These are phyloP conservation scores for Laupala kohalensis DNA, from an alignment of 1,140 invertebrate genomes.

Conservation along the genomic window DNA sequence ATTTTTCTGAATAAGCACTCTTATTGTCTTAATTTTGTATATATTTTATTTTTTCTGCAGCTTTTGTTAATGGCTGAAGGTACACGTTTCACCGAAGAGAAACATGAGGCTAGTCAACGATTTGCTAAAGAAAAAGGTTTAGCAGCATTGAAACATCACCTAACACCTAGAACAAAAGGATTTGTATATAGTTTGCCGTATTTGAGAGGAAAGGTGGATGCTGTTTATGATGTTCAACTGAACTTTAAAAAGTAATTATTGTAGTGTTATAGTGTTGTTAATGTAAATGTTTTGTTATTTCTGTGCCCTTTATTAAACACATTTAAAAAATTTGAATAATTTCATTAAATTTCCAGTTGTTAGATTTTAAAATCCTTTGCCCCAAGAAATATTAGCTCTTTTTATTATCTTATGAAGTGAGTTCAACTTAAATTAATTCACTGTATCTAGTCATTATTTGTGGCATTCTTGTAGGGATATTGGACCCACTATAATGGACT, in stretches of 20 bases:
- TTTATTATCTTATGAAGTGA: too few species aligned
- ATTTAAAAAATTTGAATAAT: too few species aligned
- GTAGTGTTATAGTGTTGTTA: too few species aligned
- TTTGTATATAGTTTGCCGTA: conserved; percentile 65
- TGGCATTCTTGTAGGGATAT: not conserved
- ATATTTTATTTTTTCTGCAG: conserved; percentile 35
- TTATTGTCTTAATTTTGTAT: not conserved
- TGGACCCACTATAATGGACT: conserved; percentile 2
- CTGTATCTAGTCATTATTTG: not conserved
- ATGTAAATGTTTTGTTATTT: too few species aligned
- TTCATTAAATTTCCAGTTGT: too few species aligned
- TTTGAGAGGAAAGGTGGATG: conserved; percentile 59
- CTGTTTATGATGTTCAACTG: conserved; percentile 76
- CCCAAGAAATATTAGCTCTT: too few species aligned
- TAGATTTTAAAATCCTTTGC: too few species aligned
- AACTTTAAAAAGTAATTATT: conserved; percentile 49
- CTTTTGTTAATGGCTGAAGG: conserved; percentile 88
- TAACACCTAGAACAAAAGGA: conserved; percentile 85
- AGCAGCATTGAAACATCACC: conserved; percentile 73
- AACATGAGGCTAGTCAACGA: conserved; percentile 74
- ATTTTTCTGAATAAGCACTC: too few species aligned
- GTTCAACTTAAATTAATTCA: too few species aligned
- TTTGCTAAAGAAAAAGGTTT: conserved; percentile 79
- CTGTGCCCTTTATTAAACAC: too few species aligned
- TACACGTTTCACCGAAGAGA: conserved; percentile 77